Evolutionary conservation across 2,113 vertebrate genomes (phyloP).

Genomic region (Procavia capensis): DNA sequence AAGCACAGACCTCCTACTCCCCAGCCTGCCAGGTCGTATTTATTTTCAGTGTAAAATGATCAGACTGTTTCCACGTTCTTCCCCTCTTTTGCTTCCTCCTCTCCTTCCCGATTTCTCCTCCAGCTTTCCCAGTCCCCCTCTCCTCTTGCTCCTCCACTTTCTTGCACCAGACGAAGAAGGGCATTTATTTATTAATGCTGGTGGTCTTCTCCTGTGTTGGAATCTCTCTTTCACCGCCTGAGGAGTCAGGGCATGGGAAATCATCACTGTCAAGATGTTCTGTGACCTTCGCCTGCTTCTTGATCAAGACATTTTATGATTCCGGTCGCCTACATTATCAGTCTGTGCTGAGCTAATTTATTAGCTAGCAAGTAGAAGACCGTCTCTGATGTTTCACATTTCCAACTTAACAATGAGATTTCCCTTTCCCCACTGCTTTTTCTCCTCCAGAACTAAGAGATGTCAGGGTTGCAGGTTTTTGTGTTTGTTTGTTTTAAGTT

Average conservation of each 20-base stretch:
- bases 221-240: not conserved
- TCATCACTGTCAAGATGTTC: not conserved
- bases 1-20: not conserved
- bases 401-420: not conserved
- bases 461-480: not conserved
- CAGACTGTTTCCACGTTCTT: fast-evolving
- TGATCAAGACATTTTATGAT: not conserved
- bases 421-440: not conserved
- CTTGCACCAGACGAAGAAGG: not conserved
- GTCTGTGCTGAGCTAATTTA: not conserved
- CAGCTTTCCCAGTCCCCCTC: too few relatives aligned
- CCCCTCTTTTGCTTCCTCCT: too few relatives aligned
- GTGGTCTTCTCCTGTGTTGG: not conserved
- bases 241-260: not conserved
- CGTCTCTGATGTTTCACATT: not conserved
- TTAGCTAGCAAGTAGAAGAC: not conserved
- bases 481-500: not conserved
- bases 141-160: too few relatives aligned
- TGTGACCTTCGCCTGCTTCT: not conserved
- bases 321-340: not conserved
- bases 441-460: not conserved
- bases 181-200: not conserved
- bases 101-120: not conserved
- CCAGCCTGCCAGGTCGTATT: not conserved
- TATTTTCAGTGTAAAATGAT: not conserved